phyloP scores from a whole-genome alignment of 1,140 invertebrate species.

The Conus betulinus region DNA sequence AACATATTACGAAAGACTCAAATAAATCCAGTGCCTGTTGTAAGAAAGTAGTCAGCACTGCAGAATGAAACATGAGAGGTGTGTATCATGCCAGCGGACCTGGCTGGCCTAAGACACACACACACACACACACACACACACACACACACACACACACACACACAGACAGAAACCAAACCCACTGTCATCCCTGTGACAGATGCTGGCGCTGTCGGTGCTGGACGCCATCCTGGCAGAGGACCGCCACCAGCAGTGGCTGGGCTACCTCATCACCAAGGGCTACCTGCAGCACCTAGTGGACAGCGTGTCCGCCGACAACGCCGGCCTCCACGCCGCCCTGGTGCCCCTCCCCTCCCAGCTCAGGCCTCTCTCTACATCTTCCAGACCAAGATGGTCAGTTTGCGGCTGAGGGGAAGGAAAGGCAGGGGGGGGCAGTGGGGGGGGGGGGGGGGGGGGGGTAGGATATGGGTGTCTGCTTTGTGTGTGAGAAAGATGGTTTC shows the following conservation, averaged over 20 bases:
- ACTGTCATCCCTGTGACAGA: conserved; percentile 11
- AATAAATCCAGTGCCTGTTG: too few relatives aligned
- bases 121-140: too few relatives aligned
- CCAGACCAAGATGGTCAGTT: conserved; percentile 87
- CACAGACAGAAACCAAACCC: background rate
- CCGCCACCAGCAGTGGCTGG: conserved; percentile 84
- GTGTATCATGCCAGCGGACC: too few relatives aligned
- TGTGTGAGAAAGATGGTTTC: too few relatives aligned
- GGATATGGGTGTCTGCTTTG: too few relatives aligned
- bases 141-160: background rate
- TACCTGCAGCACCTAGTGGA: conserved; percentile 91
- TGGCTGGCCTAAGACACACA: too few relatives aligned
- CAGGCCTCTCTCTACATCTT: conserved; percentile 89
- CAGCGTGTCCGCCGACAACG: conserved; percentile 83
- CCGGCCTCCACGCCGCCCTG: conserved; percentile 82
- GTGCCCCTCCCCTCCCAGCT: conserved; percentile 84
- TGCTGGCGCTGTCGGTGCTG: conserved; percentile 86
- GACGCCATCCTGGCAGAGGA: conserved; percentile 87
- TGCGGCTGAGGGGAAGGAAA: background rate
- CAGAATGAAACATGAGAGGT: too few relatives aligned
- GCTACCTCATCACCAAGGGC: conserved; percentile 85
- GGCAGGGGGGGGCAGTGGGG: background rate
- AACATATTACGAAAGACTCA: too few relatives aligned
- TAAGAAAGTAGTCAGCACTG: too few relatives aligned
- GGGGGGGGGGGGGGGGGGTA: background rate